phyloP scores from a whole-genome alignment of 2,888 invertebrate species.

The Orthosia incerta region DNA sequence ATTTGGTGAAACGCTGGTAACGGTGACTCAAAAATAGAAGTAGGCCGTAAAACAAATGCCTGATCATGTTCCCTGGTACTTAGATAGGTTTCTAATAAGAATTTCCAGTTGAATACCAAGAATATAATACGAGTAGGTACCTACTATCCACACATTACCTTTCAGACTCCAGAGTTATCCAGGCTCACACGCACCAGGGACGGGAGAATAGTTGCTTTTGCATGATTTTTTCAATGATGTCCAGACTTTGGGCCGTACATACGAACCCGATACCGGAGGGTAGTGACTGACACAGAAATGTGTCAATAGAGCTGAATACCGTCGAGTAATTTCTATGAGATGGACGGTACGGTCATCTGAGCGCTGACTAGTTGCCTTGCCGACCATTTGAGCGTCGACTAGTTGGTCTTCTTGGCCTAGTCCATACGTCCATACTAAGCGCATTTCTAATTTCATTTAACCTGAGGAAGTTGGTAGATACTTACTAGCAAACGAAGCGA shows the following conservation, averaged over 20 bases:
- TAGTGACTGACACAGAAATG: neutral
- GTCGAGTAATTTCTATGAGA: neutral
- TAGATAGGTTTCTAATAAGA: too few species aligned
- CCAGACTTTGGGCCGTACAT: neutral
- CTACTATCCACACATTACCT: too few species aligned
- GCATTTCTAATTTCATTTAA: neutral
- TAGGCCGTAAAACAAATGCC: neutral
- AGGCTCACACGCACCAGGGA: too few species aligned
- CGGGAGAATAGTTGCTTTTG: neutral
- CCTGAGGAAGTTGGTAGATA: conserved; percentile 14
- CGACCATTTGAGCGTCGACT: neutral
- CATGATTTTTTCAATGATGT: neutral
- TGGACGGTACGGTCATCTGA: neutral
- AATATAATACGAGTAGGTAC: too few species aligned
- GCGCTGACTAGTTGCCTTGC: neutral
- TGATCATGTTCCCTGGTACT: neutral
- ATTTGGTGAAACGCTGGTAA: neutral
- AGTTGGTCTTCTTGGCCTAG: too few species aligned
- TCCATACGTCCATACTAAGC: neutral
- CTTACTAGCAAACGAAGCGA: conserved; percentile 84
- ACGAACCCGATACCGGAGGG: neutral
- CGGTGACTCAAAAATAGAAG: neutral
- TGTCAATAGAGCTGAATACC: neutral
- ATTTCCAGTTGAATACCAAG: too few species aligned
- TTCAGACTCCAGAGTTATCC: neutral